phyloP scores from a whole-genome alignment of 2,888 invertebrate species.

The Drosophila quasianomalipes region DNA sequence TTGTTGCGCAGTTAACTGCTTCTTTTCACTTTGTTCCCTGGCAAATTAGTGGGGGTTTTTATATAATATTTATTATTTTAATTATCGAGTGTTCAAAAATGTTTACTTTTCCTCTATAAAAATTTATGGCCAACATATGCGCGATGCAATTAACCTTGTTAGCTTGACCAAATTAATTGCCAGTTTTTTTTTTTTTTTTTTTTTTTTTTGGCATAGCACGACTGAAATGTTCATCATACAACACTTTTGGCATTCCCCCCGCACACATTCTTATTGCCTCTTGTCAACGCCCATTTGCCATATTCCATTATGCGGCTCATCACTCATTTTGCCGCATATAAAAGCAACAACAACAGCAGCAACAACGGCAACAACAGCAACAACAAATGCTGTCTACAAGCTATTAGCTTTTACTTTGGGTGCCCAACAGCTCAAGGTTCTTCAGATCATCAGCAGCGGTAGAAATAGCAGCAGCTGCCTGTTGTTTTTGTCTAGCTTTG shows the following conservation, averaged over 20 bases:
- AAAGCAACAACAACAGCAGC: slow-evolving; percentile 20
- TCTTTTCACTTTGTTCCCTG: slow-evolving; percentile 5
- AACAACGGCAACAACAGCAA: too few species aligned
- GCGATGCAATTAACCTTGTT: slow-evolving; percentile 43
- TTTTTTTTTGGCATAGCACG: slow-evolving; percentile 11
- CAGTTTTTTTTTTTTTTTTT: slow-evolving; percentile 6
- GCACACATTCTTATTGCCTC: slow-evolving; percentile 42
- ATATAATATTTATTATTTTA: background rate
- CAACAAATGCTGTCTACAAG: slow-evolving; percentile 32
- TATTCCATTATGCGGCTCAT: slow-evolving; percentile 76
- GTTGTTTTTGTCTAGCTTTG: slow-evolving; percentile 7
- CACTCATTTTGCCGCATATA: slow-evolving; percentile 60
- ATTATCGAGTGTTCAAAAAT: background rate
- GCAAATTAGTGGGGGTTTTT: background rate
- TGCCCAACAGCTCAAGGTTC: slow-evolving; percentile 54
- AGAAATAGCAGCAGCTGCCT: slow-evolving; percentile 28
- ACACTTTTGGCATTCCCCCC: slow-evolving; percentile 1
- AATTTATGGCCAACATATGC: slow-evolving; percentile 28
- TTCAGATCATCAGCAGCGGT: slow-evolving; percentile 8
- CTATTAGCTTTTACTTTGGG: slow-evolving; percentile 50
- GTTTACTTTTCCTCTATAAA: background rate
- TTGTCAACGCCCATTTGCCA: slow-evolving; percentile 74
- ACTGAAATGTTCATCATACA: slow-evolving; percentile 9
- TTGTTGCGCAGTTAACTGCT: slow-evolving; percentile 24
- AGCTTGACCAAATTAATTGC: slow-evolving; percentile 52